These are phyloP conservation scores for Macaria notata DNA, from an alignment of 2,888 invertebrate genomes.

Conservation along the genomic window DNA sequence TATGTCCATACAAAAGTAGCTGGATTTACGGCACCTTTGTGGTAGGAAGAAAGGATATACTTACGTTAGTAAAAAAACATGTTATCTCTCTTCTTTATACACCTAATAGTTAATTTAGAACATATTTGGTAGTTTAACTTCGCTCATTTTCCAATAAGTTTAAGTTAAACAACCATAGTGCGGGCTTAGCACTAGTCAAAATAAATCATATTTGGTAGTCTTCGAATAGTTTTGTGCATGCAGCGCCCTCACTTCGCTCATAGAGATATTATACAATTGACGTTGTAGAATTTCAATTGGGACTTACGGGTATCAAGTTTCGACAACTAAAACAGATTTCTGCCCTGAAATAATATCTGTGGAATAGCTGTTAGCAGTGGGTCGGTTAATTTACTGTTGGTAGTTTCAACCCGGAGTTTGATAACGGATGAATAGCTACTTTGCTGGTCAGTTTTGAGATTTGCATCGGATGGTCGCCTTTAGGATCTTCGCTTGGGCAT, in stretches of 20 bases:
- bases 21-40: too few relatives aligned
- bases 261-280: conserved; percentile 53
- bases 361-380: conserved; percentile 22
- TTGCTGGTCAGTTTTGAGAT: background rate
- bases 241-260: conserved; percentile 39
- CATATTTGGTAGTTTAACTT: too few relatives aligned
- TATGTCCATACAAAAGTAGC: too few relatives aligned
- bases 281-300: conserved; percentile 53
- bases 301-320: conserved; percentile 41
- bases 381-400: conserved; percentile 14
- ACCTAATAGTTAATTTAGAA: too few relatives aligned
- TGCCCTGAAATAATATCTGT: conserved; percentile 44
- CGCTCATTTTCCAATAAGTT: too few relatives aligned
- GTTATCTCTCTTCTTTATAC: too few relatives aligned
- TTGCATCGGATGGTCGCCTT: background rate
- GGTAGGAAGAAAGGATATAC: too few relatives aligned
- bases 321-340: conserved; percentile 39
- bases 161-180: too few relatives aligned
- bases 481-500: background rate
- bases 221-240: too few relatives aligned
- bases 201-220: too few relatives aligned
- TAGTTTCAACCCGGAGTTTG: conserved; percentile 3
- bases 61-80: too few relatives aligned
- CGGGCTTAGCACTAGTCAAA: too few relatives aligned
- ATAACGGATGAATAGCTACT: background rate